Percentiles rank a stretch among this genome's conserved stretches.
Evolutionary conservation across 2,797 vertebrate species (phyloP).

Genomic region (Pantherophis vulpinus): DNA sequence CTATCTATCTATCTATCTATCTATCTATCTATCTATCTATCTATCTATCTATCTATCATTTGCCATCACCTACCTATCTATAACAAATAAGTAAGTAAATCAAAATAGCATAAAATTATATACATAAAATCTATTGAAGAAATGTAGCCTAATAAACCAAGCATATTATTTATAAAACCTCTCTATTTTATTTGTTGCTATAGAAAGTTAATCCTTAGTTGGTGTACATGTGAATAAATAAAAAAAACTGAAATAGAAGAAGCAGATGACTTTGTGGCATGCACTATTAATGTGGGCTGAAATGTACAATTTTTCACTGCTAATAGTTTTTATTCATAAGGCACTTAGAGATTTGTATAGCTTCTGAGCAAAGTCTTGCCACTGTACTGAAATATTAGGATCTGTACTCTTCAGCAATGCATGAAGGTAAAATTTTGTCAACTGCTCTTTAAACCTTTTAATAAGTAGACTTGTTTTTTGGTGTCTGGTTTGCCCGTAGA

Average conservation of each 20-base stretch:
- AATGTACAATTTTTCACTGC: neutral
- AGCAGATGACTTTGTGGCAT: neutral
- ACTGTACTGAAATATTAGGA: neutral
- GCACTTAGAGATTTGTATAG: neutral
- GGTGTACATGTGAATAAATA: neutral
- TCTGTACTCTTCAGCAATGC: neutral
- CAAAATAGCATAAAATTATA: neutral
- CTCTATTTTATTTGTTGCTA: neutral
- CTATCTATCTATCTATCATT: neutral
- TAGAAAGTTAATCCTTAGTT: neutral
- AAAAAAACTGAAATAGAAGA: neutral
- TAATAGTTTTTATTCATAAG: neutral
- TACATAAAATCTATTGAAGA: neutral
- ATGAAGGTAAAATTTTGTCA: neutral
- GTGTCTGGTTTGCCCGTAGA: neutral
- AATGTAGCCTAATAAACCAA: neutral
- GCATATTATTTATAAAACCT: neutral
- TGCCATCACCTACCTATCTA: neutral
- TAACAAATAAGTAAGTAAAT: neutral
- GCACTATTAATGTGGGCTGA: neutral
- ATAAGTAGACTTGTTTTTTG: neutral
- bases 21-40: neutral
- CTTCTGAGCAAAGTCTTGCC: neutral
- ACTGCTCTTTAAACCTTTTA: neutral
- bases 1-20: too few relatives aligned